Evolutionary conservation across 2,113 vertebrate genomes (phyloP).

Genomic region (Hippoglossus stenolepis): DNA sequence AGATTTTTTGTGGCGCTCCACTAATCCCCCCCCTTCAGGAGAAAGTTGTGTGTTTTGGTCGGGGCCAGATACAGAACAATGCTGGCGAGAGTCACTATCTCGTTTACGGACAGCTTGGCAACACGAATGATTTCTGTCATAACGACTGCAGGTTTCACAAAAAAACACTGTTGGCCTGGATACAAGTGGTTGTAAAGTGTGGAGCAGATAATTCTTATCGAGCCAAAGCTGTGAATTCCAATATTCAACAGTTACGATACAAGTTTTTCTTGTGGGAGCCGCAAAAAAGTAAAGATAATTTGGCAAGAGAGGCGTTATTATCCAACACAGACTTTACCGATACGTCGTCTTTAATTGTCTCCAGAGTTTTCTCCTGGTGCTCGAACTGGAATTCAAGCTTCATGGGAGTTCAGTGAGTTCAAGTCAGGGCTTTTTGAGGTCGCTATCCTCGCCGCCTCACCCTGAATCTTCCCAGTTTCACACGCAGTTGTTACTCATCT

Average conservation of each 20-base stretch:
- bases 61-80: conserved; percentile 6
- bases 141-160: neutral
- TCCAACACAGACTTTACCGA: neutral
- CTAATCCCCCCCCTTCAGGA: conserved; percentile 10
- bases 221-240: neutral
- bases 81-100: neutral
- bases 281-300: conserved; percentile 2
- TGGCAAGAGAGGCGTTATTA: neutral
- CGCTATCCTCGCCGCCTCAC: neutral
- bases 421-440: conserved; percentile 21
- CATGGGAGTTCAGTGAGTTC: conserved; percentile 4
- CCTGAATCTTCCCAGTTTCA: neutral
- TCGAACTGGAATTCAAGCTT: neutral
- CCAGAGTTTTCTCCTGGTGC: conserved; percentile 19
- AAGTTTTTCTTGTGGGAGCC: neutral
- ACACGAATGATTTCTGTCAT: neutral
- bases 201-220: neutral
- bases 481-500: conserved; percentile 15
- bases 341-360: conserved; percentile 13
- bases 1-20: conserved; percentile 1
- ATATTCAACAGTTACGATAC: conserved; percentile 1
- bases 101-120: conserved; percentile 17
- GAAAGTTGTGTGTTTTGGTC: neutral
- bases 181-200: neutral
- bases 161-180: neutral